phyloP scores from a whole-genome alignment of 1,140 invertebrate species.

The Metaphire vulgaris region DNA sequence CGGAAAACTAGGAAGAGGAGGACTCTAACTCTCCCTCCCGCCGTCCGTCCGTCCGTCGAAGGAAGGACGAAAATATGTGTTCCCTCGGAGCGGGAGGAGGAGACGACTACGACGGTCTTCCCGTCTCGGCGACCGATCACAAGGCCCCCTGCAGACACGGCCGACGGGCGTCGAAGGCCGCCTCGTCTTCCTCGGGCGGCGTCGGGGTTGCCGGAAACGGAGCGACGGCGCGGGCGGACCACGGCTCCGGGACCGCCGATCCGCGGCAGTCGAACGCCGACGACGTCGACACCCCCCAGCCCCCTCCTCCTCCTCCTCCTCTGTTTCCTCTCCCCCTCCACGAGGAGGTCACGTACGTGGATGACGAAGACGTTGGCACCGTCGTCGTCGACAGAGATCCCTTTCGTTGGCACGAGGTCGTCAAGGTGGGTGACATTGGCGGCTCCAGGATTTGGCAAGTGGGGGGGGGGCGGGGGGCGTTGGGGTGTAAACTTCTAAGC shows the following conservation, averaged over 20 bases:
- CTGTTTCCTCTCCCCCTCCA: neutral
- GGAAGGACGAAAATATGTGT: too few relatives aligned
- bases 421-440: too few relatives aligned
- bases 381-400: neutral
- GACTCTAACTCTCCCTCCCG: too few relatives aligned
- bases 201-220: neutral
- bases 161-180: neutral
- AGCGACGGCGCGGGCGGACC: neutral
- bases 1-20: too few relatives aligned
- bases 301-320: neutral
- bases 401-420: neutral
- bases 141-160: neutral
- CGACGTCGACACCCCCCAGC: neutral
- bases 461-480: too few relatives aligned
- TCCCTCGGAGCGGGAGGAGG: too few relatives aligned
- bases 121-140: neutral
- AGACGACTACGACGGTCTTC: too few relatives aligned
- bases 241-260: neutral
- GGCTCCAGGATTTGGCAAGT: too few relatives aligned
- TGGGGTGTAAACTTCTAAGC: too few relatives aligned
- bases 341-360: neutral
- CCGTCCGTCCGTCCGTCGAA: too few relatives aligned
- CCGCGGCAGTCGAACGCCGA: neutral
- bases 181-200: neutral
- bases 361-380: neutral